phyloP scores from a whole-genome alignment of 2,113 vertebrate species.

The Microcebus lehilahytsara region DNA sequence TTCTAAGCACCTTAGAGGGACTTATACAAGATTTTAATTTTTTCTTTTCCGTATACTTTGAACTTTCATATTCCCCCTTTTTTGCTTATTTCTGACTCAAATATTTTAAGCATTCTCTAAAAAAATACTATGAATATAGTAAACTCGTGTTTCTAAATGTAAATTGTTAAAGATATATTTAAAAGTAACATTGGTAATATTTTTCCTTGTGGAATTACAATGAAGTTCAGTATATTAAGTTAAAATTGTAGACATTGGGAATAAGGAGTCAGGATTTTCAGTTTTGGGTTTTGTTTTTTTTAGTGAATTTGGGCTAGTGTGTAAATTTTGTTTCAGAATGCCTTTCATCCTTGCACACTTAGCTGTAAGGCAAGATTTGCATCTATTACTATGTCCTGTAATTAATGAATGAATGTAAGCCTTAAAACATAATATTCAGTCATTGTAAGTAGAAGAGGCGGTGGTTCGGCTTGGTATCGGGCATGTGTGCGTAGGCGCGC shows the following conservation, averaged over 20 bases:
- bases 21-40: not conserved
- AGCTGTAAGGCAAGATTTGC: not conserved
- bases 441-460: too few species aligned
- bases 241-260: not conserved
- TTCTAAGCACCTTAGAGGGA: slow-evolving; percentile 5
- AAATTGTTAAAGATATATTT: not conserved
- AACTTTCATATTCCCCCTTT: not conserved
- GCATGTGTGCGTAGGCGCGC: not conserved
- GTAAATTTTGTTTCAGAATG: not conserved
- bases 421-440: not conserved
- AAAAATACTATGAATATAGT: not conserved
- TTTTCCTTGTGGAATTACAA: not conserved
- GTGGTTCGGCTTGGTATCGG: too few species aligned
- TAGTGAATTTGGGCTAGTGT: not conserved
- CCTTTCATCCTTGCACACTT: not conserved
- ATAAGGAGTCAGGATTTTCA: not conserved
- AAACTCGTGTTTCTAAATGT: not conserved
- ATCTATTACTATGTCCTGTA: not conserved
- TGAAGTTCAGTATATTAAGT: not conserved
- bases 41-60: not conserved
- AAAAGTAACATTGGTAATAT: not conserved
- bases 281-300: not conserved
- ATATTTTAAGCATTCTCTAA: not conserved
- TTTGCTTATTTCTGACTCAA: not conserved
- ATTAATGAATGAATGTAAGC: not conserved